These are phyloP conservation scores for Drosophila atripex DNA, from an alignment of 2,888 invertebrate species.

Conservation along the genomic window DNA sequence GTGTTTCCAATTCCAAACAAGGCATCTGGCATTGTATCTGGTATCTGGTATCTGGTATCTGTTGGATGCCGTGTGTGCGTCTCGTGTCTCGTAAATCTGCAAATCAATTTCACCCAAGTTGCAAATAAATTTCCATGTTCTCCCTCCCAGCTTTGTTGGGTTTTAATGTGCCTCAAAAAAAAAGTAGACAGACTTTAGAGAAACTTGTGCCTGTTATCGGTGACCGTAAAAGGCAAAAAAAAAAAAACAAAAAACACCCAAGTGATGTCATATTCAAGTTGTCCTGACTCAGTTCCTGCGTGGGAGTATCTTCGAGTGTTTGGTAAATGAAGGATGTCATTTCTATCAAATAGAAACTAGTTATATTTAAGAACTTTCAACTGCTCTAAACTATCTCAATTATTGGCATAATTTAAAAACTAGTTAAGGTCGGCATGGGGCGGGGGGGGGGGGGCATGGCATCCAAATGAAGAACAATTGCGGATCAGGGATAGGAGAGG, in stretches of 20 bases:
- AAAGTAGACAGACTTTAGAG: neutral
- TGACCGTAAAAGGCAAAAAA: no score
- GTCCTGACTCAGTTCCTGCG: neutral
- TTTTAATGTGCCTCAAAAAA: neutral
- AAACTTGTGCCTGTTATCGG: constrained; percentile 45
- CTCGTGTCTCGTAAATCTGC: constrained; percentile 45
- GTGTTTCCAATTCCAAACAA: neutral
- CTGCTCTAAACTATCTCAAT: neutral
- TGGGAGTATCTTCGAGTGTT: neutral
- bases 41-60: constrained; percentile 4
- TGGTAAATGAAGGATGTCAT: no score
- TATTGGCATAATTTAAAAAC: neutral
- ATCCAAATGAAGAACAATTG: neutral
- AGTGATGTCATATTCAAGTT: constrained; percentile 35
- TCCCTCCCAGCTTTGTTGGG: neutral
- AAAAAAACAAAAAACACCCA: constrained; percentile 52
- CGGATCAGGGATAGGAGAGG: no score
- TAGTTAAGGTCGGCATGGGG: neutral
- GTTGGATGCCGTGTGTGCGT: constrained; percentile 13
- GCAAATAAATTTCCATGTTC: constrained; percentile 46
- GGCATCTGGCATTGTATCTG: neutral
- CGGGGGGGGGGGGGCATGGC: no score
- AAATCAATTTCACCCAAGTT: constrained; percentile 67
- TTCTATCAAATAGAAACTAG: no score
- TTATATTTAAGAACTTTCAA: neutral